Base-by-base conservation (phyloP, 2,888 invertebrate genomes). In the Temnothorax unifasciatus region DNA sequence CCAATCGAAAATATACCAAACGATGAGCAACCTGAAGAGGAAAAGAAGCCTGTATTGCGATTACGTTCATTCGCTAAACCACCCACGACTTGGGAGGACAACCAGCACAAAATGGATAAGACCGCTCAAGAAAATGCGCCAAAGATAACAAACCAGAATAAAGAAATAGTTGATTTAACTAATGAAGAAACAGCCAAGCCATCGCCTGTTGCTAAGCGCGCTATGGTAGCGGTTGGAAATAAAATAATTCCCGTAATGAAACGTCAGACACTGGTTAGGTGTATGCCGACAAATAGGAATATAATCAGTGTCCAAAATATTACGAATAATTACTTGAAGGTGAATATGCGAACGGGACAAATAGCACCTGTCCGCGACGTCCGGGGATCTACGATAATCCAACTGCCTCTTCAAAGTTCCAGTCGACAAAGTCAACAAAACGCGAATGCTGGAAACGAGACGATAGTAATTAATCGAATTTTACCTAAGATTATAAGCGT, bases 11-110 rank as follows among this genome's bases (percentile, higher is more conserved):
- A 85, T 66, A 9, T 61, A 13, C 41, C 38, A 25, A 61, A 82
- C 15, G 54, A 79, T 41, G 76, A 61, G 8, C 76, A 47, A 59
- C 3, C 6, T 54, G 74, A 59, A 66, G 74, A 69, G 57, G 82
- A 76, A 54, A 83, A 85, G 29, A 90, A 89, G 47, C 92, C 92
- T 71, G 18, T 90, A 5, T 68, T 93, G 66, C 91, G 93, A 81
- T 90, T 94, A 38, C 88, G 93, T 50, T 92, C 93, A 13, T 94
- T 94, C 84, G 94, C 94, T 2, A 94, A 93, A 82, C 91, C 92
- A 34, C 93, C 93, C 0, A 90, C 87, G 1, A 92, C 92, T 0
- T 94, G 93, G 93, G 84, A 92, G 25, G 92, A 92, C 66, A 88
- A 75, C 73, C 90, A 88, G 66, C 90, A 90, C 44, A 86, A 82